phyloP scores from a whole-genome alignment of 1,140 invertebrate species.

The Drosophila pachea region DNA sequence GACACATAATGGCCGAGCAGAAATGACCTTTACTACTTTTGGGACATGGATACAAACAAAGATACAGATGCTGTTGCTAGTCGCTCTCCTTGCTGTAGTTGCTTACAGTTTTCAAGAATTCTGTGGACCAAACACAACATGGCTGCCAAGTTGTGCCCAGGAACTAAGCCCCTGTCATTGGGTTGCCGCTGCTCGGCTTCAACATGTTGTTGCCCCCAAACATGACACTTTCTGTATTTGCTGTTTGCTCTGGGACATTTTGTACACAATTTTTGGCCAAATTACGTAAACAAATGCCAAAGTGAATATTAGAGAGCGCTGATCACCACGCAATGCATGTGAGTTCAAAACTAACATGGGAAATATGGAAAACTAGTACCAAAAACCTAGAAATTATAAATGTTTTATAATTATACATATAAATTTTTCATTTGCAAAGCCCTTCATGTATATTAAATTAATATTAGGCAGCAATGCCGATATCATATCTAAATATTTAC shows the following conservation, averaged over 20 bases:
- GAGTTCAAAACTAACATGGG: too few species aligned
- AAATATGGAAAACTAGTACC: too few species aligned
- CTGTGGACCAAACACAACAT: conserved; percentile 33
- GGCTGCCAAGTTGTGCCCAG: conserved; percentile 39
- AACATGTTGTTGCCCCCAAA: conserved; percentile 31
- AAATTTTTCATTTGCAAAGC: too few species aligned
- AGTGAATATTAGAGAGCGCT: conserved; percentile 15
- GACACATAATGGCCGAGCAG: conserved; percentile 48
- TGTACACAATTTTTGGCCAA: conserved; percentile 63
- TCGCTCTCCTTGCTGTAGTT: conserved; percentile 42
- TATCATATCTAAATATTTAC: not conserved
- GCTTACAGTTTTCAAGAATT: conserved; percentile 32
- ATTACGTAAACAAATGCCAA: conserved; percentile 64
- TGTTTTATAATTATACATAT: too few species aligned
- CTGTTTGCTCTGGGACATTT: conserved; percentile 52
- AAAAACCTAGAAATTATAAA: too few species aligned
- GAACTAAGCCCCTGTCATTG: conserved; percentile 22
- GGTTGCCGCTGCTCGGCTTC: conserved; percentile 3
- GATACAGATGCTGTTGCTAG: conserved; percentile 25
- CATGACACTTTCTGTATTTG: conserved; percentile 45
- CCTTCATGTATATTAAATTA: not conserved
- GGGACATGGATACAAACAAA: conserved; percentile 23
- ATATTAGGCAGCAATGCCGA: not conserved
- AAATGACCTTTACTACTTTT: conserved; percentile 47
- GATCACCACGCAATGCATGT: conserved; percentile 1